These are phyloP conservation scores for Ylistrum balloti DNA, from an alignment of 1,140 invertebrate species.

Conservation along the genomic window DNA sequence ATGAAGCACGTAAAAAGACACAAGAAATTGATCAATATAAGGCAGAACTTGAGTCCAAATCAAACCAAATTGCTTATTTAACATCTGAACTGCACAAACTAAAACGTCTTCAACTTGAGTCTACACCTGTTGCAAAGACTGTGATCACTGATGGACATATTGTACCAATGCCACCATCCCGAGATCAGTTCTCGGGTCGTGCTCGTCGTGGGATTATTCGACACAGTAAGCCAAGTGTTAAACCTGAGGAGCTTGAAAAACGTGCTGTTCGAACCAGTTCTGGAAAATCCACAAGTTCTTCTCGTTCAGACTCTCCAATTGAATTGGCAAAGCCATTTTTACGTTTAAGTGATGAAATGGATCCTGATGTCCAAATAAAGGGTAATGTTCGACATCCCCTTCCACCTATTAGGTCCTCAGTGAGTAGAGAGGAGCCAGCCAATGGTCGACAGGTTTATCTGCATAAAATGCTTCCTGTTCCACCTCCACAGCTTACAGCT, in stretches of 20 bases:
- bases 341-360: conserved; percentile 44
- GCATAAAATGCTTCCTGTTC: conserved; percentile 52
- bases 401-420: conserved; percentile 47
- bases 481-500: conserved; percentile 47
- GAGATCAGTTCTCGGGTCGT: conserved; percentile 53
- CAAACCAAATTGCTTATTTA: conserved; percentile 75
- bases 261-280: conserved; percentile 53
- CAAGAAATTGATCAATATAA: conserved; percentile 67
- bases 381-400: conserved; percentile 63
- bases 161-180: conserved; percentile 55
- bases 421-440: conserved; percentile 21
- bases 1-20: conserved; percentile 63
- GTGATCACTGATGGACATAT: conserved; percentile 38
- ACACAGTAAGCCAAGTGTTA: conserved; percentile 25
- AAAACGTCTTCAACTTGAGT: conserved; percentile 69
- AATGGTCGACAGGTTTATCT: conserved; percentile 53
- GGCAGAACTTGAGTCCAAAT: conserved; percentile 76
- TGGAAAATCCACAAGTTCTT: conserved; percentile 51
- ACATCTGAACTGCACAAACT: conserved; percentile 76
- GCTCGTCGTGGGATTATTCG: conserved; percentile 58
- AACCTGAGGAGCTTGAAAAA: conserved; percentile 49
- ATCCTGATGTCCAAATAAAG: conserved; percentile 42
- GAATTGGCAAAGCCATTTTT: conserved; percentile 59
- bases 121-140: conserved; percentile 43
- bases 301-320: conserved; percentile 57